phyloP scores from a whole-genome alignment of 1,140 invertebrate genomes.

The Tetragonula clypearis region DNA sequence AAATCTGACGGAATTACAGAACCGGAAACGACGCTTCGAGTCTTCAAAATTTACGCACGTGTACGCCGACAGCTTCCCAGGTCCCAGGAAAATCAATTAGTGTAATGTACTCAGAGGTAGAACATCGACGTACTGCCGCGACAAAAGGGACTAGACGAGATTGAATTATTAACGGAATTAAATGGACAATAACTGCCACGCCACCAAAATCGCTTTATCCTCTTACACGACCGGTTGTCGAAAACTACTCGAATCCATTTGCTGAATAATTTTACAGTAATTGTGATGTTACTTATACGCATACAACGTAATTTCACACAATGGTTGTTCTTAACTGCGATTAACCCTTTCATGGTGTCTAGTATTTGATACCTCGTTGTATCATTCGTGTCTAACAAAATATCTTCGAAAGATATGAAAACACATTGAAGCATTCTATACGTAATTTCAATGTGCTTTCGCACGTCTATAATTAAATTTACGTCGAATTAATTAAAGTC shows the following conservation, averaged over 20 bases:
- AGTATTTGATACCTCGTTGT: neutral
- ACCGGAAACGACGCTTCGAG: neutral
- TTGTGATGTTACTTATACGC: neutral
- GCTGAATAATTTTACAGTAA: too few species aligned
- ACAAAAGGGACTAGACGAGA: neutral
- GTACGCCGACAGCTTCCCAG: neutral
- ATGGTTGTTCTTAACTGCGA: neutral
- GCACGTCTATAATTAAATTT: too few species aligned
- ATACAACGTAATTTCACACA: neutral
- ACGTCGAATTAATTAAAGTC: too few species aligned
- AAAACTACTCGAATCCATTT: too few species aligned
- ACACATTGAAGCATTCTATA: neutral
- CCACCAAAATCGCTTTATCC: neutral
- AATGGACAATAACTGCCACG: neutral
- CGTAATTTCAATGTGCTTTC: too few species aligned
- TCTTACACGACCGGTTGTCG: neutral
- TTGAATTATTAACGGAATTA: constrained; percentile 5
- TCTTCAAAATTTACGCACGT: neutral
- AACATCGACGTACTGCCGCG: neutral
- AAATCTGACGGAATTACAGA: too few species aligned
- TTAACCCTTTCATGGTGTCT: neutral
- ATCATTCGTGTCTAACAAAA: neutral
- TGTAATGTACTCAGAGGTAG: neutral
- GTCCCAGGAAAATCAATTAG: constrained; percentile 2
- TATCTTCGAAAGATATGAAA: neutral